A percentile compares a stretch with the other conserved stretches of the same genome.
Evolutionary conservation across 1,140 invertebrate species (phyloP).

Genomic region (Solenopsis invicta): DNA sequence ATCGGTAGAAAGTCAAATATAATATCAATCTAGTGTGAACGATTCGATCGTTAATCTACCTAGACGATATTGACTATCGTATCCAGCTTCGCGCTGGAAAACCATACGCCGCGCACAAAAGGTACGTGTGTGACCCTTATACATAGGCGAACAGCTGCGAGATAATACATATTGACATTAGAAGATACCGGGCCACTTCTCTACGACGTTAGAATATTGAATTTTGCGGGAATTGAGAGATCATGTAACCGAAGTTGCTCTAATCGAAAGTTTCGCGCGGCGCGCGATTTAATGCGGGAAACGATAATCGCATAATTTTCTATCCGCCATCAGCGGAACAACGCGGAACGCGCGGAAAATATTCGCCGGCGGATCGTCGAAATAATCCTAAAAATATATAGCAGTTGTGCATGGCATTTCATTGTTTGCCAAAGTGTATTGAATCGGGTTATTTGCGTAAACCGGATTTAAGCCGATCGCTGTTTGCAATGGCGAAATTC

Average conservation of each 20-base stretch:
- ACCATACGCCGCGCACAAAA: background rate
- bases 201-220: constrained; percentile 41
- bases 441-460: constrained; percentile 17
- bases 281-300: background rate
- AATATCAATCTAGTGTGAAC: constrained; percentile 47
- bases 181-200: constrained; percentile 14
- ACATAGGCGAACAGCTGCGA: constrained; percentile 39
- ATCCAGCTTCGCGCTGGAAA: constrained; percentile 3
- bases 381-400: constrained; percentile 51
- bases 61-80: constrained; percentile 34
- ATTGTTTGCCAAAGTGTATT: constrained; percentile 42
- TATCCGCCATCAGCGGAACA: background rate
- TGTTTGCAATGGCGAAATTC: constrained; percentile 2
- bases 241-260: background rate
- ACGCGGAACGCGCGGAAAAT: background rate
- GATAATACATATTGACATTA: constrained; percentile 54
- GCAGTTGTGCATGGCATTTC: background rate
- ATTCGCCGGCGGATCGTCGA: background rate
- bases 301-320: constrained; percentile 29
- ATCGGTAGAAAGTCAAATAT: constrained; percentile 48
- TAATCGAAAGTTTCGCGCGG: background rate
- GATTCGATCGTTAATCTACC: constrained; percentile 46
- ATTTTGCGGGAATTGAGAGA: constrained; percentile 20
- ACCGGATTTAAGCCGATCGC: constrained; percentile 51
- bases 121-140: constrained; percentile 30